Percentiles rank a stretch among this genome's conserved stretches.
phyloP scores from a whole-genome alignment of 2,888 invertebrate species.

The Lasioglossum lativentre region DNA sequence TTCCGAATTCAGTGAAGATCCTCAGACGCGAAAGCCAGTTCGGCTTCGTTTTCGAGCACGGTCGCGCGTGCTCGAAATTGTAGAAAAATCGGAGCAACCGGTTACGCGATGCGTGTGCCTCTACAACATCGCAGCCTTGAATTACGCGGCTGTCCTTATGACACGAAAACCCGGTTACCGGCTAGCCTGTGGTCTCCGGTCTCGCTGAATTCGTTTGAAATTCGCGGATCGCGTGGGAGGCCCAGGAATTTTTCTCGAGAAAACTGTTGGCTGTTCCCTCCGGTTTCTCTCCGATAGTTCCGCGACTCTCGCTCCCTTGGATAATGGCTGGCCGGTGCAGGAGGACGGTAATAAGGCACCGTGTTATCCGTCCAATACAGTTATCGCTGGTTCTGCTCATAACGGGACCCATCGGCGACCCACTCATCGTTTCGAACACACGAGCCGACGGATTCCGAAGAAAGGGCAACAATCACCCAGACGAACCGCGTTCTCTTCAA shows the following conservation, averaged over 20 bases:
- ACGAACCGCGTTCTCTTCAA: conserved; percentile 15
- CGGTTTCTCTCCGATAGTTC: not conserved
- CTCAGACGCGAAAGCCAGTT: not conserved
- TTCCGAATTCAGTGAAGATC: not conserved
- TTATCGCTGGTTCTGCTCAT: conserved; percentile 80
- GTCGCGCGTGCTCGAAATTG: conserved; percentile 26
- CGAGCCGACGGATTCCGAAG: conserved; percentile 62
- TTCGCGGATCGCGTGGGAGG: conserved; percentile 4
- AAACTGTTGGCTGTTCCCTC: not conserved
- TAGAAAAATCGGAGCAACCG: conserved; percentile 62
- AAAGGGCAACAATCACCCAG: conserved; percentile 58
- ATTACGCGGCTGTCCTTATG: conserved; percentile 80
- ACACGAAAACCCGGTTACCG: conserved; percentile 80
- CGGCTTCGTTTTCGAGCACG: not conserved
- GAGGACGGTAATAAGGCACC: conserved; percentile 73
- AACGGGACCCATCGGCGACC: conserved; percentile 80
- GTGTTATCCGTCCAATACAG: conserved; percentile 83
- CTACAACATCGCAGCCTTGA: conserved; percentile 72
- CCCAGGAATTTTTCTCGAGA: not conserved
- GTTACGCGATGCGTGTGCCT: conserved; percentile 55
- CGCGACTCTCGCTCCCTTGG: conserved; percentile 38
- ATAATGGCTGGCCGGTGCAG: conserved; percentile 54
- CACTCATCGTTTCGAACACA: conserved; percentile 77
- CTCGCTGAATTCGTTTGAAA: conserved; percentile 32
- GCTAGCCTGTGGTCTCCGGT: conserved; percentile 43